phyloP scores from a whole-genome alignment of 2,888 invertebrate genomes.

The Ophion ventricosus region DNA sequence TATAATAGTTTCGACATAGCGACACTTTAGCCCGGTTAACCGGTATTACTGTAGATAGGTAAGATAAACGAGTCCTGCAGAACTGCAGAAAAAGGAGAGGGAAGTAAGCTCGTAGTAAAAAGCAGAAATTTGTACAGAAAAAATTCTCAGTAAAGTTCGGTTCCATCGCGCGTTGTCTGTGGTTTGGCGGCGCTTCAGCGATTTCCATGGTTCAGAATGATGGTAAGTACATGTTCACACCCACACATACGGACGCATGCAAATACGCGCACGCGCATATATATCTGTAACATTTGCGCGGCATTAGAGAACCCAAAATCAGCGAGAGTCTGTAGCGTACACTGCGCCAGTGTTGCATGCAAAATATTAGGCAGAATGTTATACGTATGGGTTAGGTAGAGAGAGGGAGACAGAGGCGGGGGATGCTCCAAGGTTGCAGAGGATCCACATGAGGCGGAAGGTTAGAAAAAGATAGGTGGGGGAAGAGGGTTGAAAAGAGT shows the following conservation, averaged over 20 bases:
- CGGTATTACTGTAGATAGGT: constrained; percentile 30
- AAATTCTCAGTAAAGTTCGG: constrained; percentile 72
- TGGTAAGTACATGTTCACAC: constrained; percentile 18
- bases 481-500: constrained; percentile 46
- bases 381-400: constrained; percentile 16
- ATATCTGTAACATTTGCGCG: constrained; percentile 24
- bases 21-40: constrained; percentile 31
- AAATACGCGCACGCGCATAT: not conserved
- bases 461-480: constrained; percentile 27
- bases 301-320: constrained; percentile 35
- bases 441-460: constrained; percentile 55
- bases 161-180: constrained; percentile 73
- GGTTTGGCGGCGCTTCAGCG: constrained; percentile 81
- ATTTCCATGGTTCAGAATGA: constrained; percentile 60
- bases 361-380: constrained; percentile 34
- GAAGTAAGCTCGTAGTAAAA: constrained; percentile 28
- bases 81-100: constrained; percentile 24
- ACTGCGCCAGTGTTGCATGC: constrained; percentile 36
- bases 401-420: constrained; percentile 36
- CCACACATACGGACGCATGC: too few relatives aligned
- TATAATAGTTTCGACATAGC: constrained; percentile 16
- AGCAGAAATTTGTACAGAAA: constrained; percentile 63
- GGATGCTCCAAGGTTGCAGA: constrained; percentile 53
- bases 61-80: constrained; percentile 5
- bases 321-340: constrained; percentile 32